Evolutionary conservation across 2,888 invertebrate genomes (phyloP).

Genomic region (Apocheima hispidaria): DNA sequence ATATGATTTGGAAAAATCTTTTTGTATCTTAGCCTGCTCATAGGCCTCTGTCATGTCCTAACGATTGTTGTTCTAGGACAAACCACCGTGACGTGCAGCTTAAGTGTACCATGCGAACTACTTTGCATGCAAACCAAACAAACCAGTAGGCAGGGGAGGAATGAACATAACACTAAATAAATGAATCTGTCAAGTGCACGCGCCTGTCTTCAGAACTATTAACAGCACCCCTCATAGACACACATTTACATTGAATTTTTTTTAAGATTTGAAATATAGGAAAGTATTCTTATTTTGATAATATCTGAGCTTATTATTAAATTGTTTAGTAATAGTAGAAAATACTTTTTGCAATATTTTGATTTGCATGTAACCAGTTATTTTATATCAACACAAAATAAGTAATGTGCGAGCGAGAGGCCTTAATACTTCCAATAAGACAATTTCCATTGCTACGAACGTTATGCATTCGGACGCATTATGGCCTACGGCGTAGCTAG

Average conservation of each 20-base stretch:
- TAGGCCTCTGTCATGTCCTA: no score
- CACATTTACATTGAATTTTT: background rate
- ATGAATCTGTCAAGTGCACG: constrained; percentile 2
- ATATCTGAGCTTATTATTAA: background rate
- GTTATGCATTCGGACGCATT: no score
- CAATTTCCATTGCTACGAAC: constrained; percentile 3
- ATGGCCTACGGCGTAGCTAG: constrained; percentile 11
- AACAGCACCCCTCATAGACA: no score
- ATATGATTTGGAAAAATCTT: no score
- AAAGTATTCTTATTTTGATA: background rate
- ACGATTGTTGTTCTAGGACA: background rate
- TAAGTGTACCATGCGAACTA: no score
- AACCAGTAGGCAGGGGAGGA: background rate
- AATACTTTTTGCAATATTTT: background rate
- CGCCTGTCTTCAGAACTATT: background rate
- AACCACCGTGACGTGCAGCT: background rate
- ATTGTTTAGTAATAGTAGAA: background rate
- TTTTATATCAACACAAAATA: no score
- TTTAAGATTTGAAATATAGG: background rate
- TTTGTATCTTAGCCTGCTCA: no score
- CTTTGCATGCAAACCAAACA: background rate
- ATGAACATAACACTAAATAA: background rate
- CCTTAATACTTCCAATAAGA: no score
- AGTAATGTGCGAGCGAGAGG: no score
- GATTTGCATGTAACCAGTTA: no score